Percentiles rank a stretch among this genome's conserved stretches.
phyloP scores from a whole-genome alignment of 1,140 invertebrate genomes.

The Arctopsyche grandis region DNA sequence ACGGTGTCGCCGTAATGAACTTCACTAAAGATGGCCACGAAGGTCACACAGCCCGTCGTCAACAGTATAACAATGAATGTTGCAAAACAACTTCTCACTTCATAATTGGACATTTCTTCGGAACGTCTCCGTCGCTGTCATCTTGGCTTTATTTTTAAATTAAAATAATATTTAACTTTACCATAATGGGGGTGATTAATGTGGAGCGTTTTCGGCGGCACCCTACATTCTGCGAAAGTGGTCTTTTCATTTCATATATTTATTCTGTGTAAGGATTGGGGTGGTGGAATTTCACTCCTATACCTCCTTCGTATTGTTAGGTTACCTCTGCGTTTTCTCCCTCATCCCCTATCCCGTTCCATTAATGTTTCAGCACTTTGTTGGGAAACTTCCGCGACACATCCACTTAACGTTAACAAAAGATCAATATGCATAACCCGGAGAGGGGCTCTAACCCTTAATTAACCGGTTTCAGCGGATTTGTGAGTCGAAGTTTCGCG shows the following conservation, averaged over 20 bases:
- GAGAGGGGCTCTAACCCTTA: background rate
- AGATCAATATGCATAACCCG: conserved; percentile 20
- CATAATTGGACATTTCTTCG: too few relatives aligned
- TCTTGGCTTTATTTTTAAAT: too few relatives aligned
- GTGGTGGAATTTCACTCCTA: background rate
- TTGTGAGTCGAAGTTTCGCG: background rate
- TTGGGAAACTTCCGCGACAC: conserved; percentile 21
- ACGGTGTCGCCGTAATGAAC: too few relatives aligned
- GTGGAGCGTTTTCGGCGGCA: background rate
- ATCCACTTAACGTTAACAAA: conserved; percentile 13
- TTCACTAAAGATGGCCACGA: too few relatives aligned
- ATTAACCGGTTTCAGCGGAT: conserved; percentile 1
- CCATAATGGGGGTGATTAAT: background rate
- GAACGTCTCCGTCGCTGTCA: too few relatives aligned
- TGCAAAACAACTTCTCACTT: too few relatives aligned
- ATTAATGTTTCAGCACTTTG: conserved; percentile 16
- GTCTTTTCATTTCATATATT: background rate
- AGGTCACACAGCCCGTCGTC: too few relatives aligned
- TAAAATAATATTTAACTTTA: too few relatives aligned
- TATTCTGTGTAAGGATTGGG: background rate
- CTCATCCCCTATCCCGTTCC: background rate
- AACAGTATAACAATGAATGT: too few relatives aligned
- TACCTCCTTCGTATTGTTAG: background rate
- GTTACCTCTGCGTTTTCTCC: background rate
- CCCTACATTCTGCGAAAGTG: background rate